These are phyloP conservation scores for Dynastes grantii DNA, from an alignment of 2,888 invertebrate species.

Conservation along the genomic window DNA sequence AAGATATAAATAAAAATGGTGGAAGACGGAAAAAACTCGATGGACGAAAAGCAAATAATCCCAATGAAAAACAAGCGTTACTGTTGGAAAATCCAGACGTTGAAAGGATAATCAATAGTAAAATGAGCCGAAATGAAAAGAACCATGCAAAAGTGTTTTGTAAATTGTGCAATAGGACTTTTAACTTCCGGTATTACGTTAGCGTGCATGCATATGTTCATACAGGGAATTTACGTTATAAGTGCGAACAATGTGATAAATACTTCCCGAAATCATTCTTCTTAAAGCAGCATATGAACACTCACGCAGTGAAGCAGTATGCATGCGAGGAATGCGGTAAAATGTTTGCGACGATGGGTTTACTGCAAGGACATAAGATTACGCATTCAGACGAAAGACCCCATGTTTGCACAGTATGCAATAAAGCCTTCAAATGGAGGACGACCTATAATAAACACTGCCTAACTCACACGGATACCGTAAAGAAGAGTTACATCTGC, in stretches of 20 bases:
- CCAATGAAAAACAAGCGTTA: not conserved
- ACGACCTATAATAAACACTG: not conserved
- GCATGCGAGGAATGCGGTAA: conserved; percentile 37
- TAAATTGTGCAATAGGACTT: conserved; percentile 15
- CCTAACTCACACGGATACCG: not conserved
- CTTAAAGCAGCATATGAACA: conserved; percentile 9
- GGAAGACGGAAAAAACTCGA: not conserved
- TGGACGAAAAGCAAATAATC: not conserved
- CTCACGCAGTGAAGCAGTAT: not conserved
- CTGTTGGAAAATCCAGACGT: conserved; percentile 3
- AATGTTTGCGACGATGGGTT: not conserved
- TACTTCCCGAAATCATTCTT: not conserved
- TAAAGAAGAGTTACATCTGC: conserved; percentile 4
- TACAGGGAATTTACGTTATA: conserved; percentile 3
- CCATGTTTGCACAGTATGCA: conserved; percentile 1
- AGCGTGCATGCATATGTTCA: conserved; percentile 7
- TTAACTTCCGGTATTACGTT: conserved; percentile 16
- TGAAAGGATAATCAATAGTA: conserved; percentile 20
- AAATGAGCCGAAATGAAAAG: conserved; percentile 3
- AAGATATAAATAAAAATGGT: not conserved
- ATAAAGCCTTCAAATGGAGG: conserved; percentile 1
- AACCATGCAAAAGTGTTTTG: conserved; percentile 11
- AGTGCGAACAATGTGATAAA: conserved; percentile 39
- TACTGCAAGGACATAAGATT: conserved; percentile 2
- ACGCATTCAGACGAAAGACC: conserved; percentile 14